phyloP scores from a whole-genome alignment of 2,113 vertebrate genomes.

The Sprattus sprattus region DNA sequence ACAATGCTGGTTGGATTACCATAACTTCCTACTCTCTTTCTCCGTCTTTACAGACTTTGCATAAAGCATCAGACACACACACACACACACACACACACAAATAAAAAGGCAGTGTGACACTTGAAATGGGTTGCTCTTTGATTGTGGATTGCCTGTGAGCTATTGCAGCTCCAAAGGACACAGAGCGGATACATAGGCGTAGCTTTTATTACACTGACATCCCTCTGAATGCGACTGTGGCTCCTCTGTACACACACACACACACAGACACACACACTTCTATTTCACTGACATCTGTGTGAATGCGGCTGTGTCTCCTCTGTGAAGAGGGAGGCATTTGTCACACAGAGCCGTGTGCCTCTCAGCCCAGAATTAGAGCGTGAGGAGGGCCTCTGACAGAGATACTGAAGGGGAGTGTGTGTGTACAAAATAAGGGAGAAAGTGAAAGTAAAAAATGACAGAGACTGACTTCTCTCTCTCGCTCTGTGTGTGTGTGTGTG shows the following conservation, averaged over 20 bases:
- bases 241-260: too few species aligned
- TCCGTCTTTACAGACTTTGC: too few species aligned
- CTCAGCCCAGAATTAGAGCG: background rate
- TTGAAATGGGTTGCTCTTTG: background rate
- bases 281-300: too few species aligned
- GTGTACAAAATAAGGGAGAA: too few species aligned
- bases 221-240: background rate
- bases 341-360: background rate
- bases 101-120: background rate
- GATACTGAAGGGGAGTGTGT: too few species aligned
- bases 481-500: background rate
- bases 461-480: too few species aligned
- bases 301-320: too few species aligned
- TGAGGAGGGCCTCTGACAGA: too few species aligned
- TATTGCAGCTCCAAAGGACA: background rate
- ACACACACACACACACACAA: background rate
- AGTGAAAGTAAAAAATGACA: too few species aligned
- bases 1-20: conserved; percentile 1
- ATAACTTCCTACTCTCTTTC: too few species aligned
- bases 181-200: background rate
- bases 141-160: background rate
- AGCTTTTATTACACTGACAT: background rate
- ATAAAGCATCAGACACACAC: background rate
- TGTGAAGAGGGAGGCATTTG: too few species aligned
- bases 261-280: too few species aligned